Evolutionary conservation across 2,888 invertebrate genomes (phyloP).

Genomic region (Eulithis testata): DNA sequence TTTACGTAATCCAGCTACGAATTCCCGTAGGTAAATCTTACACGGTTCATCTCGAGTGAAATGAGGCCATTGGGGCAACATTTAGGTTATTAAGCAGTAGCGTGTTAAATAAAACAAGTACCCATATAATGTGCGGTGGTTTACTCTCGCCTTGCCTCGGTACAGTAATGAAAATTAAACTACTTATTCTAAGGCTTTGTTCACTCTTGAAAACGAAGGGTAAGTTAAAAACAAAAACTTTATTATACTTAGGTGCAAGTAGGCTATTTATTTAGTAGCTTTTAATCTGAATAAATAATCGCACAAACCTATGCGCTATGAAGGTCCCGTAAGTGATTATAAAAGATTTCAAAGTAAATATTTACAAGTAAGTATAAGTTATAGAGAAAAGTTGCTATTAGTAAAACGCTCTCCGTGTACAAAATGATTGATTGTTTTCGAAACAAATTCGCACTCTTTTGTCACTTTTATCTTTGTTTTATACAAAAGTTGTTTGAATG

Average conservation of each 20-base stretch:
- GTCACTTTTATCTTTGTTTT: slow-evolving; percentile 41
- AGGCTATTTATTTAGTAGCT: background rate
- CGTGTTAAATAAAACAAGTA: slow-evolving; percentile 32
- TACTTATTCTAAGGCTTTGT: slow-evolving; percentile 19
- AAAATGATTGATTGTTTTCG: slow-evolving; percentile 16
- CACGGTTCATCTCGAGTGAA: slow-evolving; percentile 18
- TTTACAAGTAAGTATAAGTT: too few species aligned
- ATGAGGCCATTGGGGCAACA: slow-evolving; percentile 26
- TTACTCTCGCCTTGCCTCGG: slow-evolving; percentile 13
- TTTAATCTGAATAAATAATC: background rate
- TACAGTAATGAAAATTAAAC: slow-evolving; percentile 26
- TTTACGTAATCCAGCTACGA: slow-evolving; percentile 15
- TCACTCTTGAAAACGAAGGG: slow-evolving; percentile 13
- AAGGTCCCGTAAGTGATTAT: background rate
- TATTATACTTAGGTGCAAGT: background rate
- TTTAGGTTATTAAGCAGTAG: slow-evolving; percentile 34
- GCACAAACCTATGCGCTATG: background rate
- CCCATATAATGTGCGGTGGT: slow-evolving; percentile 21
- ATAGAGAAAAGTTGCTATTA: background rate
- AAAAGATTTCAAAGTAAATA: background rate
- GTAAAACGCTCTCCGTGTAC: background rate
- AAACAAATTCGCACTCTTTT: slow-evolving; percentile 34
- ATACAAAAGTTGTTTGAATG: slow-evolving; percentile 56
- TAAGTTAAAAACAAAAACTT: background rate
- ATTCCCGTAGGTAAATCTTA: slow-evolving; percentile 28